Evolutionary conservation across 2,797 vertebrate genomes (phyloP).

Genomic region (Microcaecilia unicolor): DNA sequence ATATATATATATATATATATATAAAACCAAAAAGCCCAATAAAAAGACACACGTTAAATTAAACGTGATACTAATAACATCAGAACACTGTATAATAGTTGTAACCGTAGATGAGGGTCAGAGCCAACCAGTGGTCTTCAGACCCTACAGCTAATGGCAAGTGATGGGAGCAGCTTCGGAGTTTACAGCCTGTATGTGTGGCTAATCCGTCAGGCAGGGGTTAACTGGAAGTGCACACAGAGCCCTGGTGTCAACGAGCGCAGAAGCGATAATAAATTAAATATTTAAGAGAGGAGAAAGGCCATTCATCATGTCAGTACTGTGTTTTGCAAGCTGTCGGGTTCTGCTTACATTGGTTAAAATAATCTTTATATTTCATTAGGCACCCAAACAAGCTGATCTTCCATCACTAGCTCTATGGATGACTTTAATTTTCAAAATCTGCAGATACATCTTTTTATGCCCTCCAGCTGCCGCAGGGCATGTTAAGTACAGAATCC

Average conservation of each 20-base stretch:
- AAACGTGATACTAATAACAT: too few species aligned
- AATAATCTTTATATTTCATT: slow-evolving; percentile 81
- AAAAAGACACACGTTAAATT: too few species aligned
- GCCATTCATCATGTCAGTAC: slow-evolving; percentile 58
- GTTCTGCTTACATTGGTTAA: slow-evolving; percentile 77
- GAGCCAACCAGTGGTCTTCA: too few species aligned
- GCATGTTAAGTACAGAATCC: slow-evolving; percentile 35
- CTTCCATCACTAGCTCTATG: slow-evolving; percentile 65
- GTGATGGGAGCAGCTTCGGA: background rate
- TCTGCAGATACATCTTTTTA: slow-evolving; percentile 70
- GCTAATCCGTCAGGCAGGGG: slow-evolving; percentile 13
- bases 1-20: too few species aligned
- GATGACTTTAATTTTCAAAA: slow-evolving; percentile 70
- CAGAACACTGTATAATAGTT: too few species aligned
- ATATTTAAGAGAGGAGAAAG: slow-evolving; percentile 63
- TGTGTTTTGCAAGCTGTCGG: slow-evolving; percentile 69
- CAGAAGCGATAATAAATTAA: slow-evolving; percentile 60
- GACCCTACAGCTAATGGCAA: too few species aligned
- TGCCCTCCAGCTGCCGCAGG: slow-evolving; percentile 48
- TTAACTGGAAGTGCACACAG: slow-evolving; percentile 17
- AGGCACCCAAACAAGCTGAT: slow-evolving; percentile 72
- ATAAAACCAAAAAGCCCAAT: too few species aligned
- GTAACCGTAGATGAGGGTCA: too few species aligned
- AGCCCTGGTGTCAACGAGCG: slow-evolving; percentile 32
- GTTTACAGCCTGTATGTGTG: background rate